phyloP scores from a whole-genome alignment of 2,113 vertebrate genomes.

The Channa argus region DNA sequence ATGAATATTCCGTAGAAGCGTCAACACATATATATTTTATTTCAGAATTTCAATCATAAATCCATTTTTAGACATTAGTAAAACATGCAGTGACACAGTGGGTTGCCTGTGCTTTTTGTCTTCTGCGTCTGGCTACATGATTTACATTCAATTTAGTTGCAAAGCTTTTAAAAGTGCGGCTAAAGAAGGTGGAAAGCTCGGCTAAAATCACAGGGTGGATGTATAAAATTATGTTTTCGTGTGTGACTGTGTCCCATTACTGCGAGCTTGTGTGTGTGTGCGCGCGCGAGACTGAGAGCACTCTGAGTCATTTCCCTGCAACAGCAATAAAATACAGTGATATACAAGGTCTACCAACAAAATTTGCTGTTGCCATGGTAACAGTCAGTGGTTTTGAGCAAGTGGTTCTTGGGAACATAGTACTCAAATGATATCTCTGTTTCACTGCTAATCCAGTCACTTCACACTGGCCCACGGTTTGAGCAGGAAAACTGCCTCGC shows the following conservation, averaged over 20 bases:
- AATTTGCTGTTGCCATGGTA: slow-evolving; percentile 82
- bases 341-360: slow-evolving; percentile 74
- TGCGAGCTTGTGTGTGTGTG: slow-evolving; percentile 30
- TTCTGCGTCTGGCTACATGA: background rate
- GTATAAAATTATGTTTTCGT: slow-evolving; percentile 29
- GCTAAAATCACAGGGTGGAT: background rate
- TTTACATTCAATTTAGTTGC: background rate
- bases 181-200: background rate
- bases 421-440: slow-evolving; percentile 54
- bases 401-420: slow-evolving; percentile 64
- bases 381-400: slow-evolving; percentile 72
- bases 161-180: background rate
- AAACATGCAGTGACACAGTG: background rate
- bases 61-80: background rate
- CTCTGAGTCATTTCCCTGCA: slow-evolving; percentile 64
- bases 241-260: slow-evolving; percentile 30
- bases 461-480: background rate
- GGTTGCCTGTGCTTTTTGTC: background rate
- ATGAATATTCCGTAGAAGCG: too few species aligned
- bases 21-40: background rate
- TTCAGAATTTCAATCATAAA: background rate
- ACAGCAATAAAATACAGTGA: slow-evolving; percentile 77
- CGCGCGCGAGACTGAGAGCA: slow-evolving; percentile 37
- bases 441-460: slow-evolving; percentile 31
- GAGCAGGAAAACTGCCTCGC: background rate